Base-by-base conservation (phyloP, 2,113 vertebrate species). In the Zapus hudsonius region DNA sequence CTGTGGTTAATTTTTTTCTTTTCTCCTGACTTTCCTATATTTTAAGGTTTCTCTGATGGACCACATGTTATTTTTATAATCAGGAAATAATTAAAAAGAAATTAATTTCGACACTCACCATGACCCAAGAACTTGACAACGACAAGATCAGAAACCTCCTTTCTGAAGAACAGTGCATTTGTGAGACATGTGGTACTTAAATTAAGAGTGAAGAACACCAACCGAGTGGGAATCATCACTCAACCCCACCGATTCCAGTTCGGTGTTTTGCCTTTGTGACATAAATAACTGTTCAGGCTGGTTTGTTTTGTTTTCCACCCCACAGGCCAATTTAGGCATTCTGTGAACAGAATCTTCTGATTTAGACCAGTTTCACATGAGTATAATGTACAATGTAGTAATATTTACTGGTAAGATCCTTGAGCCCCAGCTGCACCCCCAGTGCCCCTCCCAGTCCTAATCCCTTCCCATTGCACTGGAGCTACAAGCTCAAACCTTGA, bases 231-330 rank as follows among this genome's bases (percentile, higher is more conserved):
- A 95, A 89, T 69, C 67, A 86, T 69, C 86, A 59, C 63, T 69
- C 93, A 94, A 38, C 55, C 40, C 47, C 72, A 29, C 40, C 4
- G 72, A 27, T 17, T 15, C 64, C 69, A n/a, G n/a, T n/a, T n/a
- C 27, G 0, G 1, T n/a, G 75, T 89, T 94, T 55, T 81, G 79
- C 94, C 89, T 85, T 47, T 38, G 10, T 11, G 73, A 90, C 94
- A 78, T 69, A 80, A 92, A 89, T 86, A 93, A 94, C 73, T 90
- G 52, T 87, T 92, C 52, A 74, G 47, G 38, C 12, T 86, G 22
- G 10, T 73, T 33, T 13, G 17, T 31, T 75, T 70, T 52, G 8
- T 66, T 83, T 83, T 44, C 84, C 89, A 52, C n/a, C 76, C 44
- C 55, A 36, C 59, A 15, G 61, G 80, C 89, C 91, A 86, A 57